These are phyloP conservation scores for Cheilosia vernalis DNA, from an alignment of 2,888 invertebrate species.

Conservation along the genomic window DNA sequence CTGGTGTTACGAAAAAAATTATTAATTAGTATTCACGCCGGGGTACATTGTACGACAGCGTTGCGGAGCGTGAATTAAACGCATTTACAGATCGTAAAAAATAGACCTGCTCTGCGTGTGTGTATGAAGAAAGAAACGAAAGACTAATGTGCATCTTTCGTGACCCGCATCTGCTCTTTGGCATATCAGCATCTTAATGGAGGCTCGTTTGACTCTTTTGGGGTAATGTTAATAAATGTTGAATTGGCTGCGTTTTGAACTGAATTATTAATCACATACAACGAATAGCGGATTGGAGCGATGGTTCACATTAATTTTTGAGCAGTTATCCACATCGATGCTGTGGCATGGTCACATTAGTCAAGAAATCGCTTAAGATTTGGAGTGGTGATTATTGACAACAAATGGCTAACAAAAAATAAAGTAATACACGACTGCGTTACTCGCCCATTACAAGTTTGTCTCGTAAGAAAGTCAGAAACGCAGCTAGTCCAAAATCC, in stretches of 20 bases:
- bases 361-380: no score
- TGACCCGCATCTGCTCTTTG: slow-evolving; percentile 10
- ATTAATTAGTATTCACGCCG: slow-evolving; percentile 10
- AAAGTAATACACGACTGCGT: no score
- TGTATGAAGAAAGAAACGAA: slow-evolving; percentile 1
- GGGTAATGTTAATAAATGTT: not conserved
- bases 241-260: not conserved
- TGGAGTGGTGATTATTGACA: no score
- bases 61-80: slow-evolving; percentile 12
- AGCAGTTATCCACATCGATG: no score
- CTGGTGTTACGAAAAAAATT: not conserved
- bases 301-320: no score
- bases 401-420: no score
- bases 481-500: no score
- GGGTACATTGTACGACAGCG: slow-evolving; percentile 12
- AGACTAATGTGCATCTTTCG: not conserved
- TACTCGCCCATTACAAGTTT: no score
- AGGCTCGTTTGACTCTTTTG: not conserved
- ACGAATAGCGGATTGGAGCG: not conserved
- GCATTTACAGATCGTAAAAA: slow-evolving; percentile 7
- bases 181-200: not conserved
- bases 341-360: no score
- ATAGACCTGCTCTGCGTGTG: not conserved
- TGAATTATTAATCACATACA: not conserved
- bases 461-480: no score